Percentiles rank a stretch among this genome's conserved stretches.
These are phyloP conservation scores for Coregonus ussuriensis DNA, from an alignment of 2,797 vertebrate species.

Conservation along the genomic window DNA sequence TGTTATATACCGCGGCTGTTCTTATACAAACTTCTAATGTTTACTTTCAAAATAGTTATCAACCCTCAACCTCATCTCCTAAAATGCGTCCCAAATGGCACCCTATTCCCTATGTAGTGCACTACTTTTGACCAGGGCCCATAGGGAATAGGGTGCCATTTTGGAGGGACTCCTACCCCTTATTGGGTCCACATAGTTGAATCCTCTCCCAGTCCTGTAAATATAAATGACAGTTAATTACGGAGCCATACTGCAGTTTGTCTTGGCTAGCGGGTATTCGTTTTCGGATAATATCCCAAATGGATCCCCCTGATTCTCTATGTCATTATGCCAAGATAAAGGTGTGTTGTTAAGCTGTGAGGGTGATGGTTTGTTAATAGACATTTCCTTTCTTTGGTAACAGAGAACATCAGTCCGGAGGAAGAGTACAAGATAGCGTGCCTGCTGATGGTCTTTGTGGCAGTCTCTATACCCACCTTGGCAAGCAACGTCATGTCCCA, in stretches of 20 bases:
- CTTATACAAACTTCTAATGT: background rate
- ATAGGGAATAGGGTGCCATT: background rate
- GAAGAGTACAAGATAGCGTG: slow-evolving; percentile 99
- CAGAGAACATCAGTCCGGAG: slow-evolving; percentile 98
- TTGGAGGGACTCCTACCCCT: background rate
- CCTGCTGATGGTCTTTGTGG: slow-evolving; percentile 98
- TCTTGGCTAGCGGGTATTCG: background rate
- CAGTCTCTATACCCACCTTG: slow-evolving; percentile 93
- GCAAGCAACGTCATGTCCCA: slow-evolving; percentile 99
- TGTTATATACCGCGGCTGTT: background rate
- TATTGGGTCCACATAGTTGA: background rate
- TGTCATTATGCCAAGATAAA: no score
- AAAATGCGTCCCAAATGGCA: no score
- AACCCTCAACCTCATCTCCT: background rate
- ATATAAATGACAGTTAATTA: background rate
- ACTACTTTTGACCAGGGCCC: background rate
- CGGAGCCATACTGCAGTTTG: background rate
- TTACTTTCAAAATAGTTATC: slow-evolving; percentile 1
- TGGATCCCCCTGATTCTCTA: background rate
- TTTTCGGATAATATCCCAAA: slow-evolving; percentile 1
- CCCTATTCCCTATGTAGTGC: background rate
- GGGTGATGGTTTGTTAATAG: background rate
- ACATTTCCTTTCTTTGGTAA: background rate
- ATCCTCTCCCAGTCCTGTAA: background rate
- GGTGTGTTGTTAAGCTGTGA: no score